Evolutionary conservation across 2,113 vertebrate genomes (phyloP), one percentile per base, ranked within the genome.

Genomic region (Saimiri boliviensis): DNA sequence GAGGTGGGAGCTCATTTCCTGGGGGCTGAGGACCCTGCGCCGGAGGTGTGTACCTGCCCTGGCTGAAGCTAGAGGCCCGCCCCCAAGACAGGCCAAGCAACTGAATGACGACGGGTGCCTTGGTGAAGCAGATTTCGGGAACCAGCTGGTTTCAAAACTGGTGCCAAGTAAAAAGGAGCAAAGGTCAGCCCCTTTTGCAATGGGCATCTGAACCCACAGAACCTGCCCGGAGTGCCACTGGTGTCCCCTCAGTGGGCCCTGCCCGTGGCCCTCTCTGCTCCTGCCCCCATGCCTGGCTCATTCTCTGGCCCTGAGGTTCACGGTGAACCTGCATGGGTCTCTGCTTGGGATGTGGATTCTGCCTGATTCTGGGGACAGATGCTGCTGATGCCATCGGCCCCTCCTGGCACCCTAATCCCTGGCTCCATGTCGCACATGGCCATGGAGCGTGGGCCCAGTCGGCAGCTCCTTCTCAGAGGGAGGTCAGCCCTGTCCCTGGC

Each of bases 271-370:
- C 23, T 32, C 54, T 20, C 66, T 52, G 32, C 94, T 45, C 4
- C 0, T 37, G n/a, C 0, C 25, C 17, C 21, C 10, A 1, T 11
- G 35, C 32, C 86, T 11, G 5, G 70, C n/a, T 86, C 23, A 27
- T 1, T 35, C 42, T 4, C 54, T 66, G 9, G 63, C 63, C 91
- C 90, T 30, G 37, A 54, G 83, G 93, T 74, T 95, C 97, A 20
- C 81, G 66, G 63, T 20, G 89, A 96, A 94, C 88, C 89, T 81
- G 27, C 4, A 16, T 2, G 7, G 0, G 56, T 47, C 81, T 90
- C 32, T 84, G 49, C 66, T 60, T 35, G 40, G 88, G 83, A 97
- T 93, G 66, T 16, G 27, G 63, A 54, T 0, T 2, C 40, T 0
- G 16, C 88, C 49, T 11, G 37, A 20, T 35, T 47, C 14, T 12